Conservation (phyloP, 2,113 vertebrate genomes). For the Pholis gunnellus region DNA sequence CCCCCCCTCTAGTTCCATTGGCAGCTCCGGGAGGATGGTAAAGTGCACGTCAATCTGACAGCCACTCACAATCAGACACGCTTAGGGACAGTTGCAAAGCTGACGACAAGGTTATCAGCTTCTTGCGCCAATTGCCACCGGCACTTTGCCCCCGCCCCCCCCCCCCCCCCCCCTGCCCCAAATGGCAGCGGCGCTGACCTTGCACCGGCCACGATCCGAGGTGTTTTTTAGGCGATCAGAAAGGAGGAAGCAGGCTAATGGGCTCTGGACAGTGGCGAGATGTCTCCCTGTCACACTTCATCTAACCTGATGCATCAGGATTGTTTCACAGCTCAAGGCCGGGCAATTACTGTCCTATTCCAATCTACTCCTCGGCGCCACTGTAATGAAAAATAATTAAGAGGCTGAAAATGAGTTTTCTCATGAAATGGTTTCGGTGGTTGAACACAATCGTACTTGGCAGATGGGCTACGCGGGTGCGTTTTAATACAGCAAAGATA, state of each 20-base stretch:
- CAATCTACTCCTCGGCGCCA: conserved; percentile 95
- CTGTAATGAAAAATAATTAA: conserved; percentile 99
- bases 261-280: conserved; percentile 91
- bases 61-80: conserved; percentile 61
- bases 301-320: conserved; percentile 96
- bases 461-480: conserved; percentile 91
- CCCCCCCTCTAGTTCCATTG: conserved; percentile 58
- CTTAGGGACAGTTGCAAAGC: conserved; percentile 66
- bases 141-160: conserved; percentile 80
- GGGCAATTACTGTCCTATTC: conserved; percentile 98
- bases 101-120: conserved; percentile 86
- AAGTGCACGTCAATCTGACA: conserved; percentile 66
- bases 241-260: conserved; percentile 95
- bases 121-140: conserved; percentile 79
- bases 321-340: conserved; percentile 90
- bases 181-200: conserved; percentile 89
- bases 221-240: conserved; percentile 90
- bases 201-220: conserved; percentile 90
- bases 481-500: conserved; percentile 94
- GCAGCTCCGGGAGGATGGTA: conserved; percentile 52
- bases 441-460: conserved; percentile 97
- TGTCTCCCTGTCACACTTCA: conserved; percentile 99
- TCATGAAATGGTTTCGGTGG: conserved; percentile 96
- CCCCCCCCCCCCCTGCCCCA: conserved; percentile 67
- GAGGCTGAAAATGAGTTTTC: conserved; percentile 99